Evolutionary conservation across 2,888 invertebrate genomes (phyloP).

Genomic region (Dastarcus helophoroides): DNA sequence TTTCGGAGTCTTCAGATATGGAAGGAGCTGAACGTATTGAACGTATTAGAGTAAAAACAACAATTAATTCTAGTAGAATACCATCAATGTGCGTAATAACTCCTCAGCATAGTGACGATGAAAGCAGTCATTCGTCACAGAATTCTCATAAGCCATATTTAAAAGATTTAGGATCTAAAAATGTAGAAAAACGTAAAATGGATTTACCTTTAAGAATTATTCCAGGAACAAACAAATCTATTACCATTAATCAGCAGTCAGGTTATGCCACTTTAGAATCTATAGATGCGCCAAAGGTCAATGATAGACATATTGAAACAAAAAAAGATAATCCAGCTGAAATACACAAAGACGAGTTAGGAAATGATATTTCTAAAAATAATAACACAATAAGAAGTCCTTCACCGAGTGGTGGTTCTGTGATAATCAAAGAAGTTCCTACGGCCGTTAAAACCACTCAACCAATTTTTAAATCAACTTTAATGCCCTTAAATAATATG

Average conservation of each 20-base stretch:
- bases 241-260: slow-evolving; percentile 32
- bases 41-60: slow-evolving; percentile 73
- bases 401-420: slow-evolving; percentile 33
- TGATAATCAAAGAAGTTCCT: slow-evolving; percentile 23
- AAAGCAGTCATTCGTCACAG: slow-evolving; percentile 40
- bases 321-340: slow-evolving; percentile 11
- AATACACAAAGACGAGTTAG: slow-evolving; percentile 5
- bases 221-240: slow-evolving; percentile 23
- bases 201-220: slow-evolving; percentile 14
- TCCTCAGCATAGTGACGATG: slow-evolving; percentile 78
- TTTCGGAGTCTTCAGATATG: slow-evolving; percentile 76
- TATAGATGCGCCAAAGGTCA: slow-evolving; percentile 21
- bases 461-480: slow-evolving; percentile 36
- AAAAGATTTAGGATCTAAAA: slow-evolving; percentile 1
- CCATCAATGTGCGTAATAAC: slow-evolving; percentile 90
- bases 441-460: slow-evolving; percentile 18
- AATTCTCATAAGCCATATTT: slow-evolving; percentile 13
- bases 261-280: slow-evolving; percentile 35
- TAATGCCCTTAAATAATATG: slow-evolving; percentile 59
- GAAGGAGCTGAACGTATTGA: slow-evolving; percentile 83
- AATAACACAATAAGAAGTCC: slow-evolving; percentile 25
- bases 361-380: slow-evolving; percentile 10
- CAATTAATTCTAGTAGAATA: slow-evolving; percentile 76
- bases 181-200: slow-evolving; percentile 11
- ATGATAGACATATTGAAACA: slow-evolving; percentile 7